Evolutionary conservation across 2,113 vertebrate genomes (phyloP).

Genomic region (Toxostoma redivivum): DNA sequence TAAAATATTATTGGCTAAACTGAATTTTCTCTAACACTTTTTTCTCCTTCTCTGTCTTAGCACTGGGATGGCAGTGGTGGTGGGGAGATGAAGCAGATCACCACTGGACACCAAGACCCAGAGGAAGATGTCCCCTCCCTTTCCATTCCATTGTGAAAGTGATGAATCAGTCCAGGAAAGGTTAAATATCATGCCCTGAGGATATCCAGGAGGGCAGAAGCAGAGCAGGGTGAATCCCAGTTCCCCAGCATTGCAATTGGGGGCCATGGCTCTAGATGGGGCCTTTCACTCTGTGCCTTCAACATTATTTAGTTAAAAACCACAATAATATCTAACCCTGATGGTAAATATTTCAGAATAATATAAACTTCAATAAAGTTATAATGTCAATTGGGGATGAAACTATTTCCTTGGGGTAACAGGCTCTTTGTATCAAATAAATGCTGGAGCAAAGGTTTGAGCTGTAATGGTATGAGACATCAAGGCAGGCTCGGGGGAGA

Average conservation of each 20-base stretch:
- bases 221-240: neutral
- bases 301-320: neutral
- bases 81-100: neutral
- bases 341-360: conserved; percentile 20
- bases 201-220: neutral
- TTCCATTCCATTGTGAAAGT: neutral
- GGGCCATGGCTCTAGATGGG: neutral
- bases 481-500: neutral
- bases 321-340: neutral
- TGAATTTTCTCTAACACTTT: neutral
- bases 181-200: neutral
- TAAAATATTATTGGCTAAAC: conserved; percentile 27
- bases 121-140: neutral
- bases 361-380: conserved; percentile 7
- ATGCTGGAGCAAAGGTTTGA: neutral
- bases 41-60: neutral
- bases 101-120: neutral
- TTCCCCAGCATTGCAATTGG: neutral
- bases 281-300: neutral
- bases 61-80: neutral
- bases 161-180: neutral
- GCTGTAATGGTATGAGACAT: neutral
- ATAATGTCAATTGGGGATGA: neutral
- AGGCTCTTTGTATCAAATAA: neutral
- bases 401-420: neutral